Evolutionary conservation across 2,797 vertebrate genomes (phyloP).

Genomic region (Allobates femoralis): DNA sequence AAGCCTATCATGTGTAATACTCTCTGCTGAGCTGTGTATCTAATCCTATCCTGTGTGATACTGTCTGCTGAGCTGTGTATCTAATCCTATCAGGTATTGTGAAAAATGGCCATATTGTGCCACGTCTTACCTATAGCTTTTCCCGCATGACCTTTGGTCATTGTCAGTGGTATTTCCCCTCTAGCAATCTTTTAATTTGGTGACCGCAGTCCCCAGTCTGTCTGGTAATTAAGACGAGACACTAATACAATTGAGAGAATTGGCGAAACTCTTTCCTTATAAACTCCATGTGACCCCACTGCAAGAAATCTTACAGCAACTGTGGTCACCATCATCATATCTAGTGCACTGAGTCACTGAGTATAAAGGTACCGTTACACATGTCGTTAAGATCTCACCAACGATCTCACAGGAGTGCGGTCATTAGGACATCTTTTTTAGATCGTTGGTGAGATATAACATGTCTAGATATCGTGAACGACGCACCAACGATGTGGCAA

Average conservation of each 20-base stretch:
- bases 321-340: background rate
- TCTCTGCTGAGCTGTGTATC: background rate
- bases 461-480: no score
- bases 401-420: no score
- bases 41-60: background rate
- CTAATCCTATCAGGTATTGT: no score
- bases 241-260: background rate
- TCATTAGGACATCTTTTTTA: no score
- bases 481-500: no score
- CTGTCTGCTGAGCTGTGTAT: background rate
- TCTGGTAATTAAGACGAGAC: background rate
- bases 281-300: slow-evolving; percentile 1
- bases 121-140: no score
- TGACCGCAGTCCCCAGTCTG: background rate
- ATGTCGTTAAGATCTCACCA: no score
- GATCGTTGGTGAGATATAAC: no score
- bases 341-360: background rate
- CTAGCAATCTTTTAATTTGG: background rate
- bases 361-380: no score
- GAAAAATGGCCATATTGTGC: no score
- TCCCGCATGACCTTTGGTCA: no score
- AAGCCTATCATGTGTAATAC: background rate
- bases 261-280: background rate
- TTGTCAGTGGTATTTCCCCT: background rate
- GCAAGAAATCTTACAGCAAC: background rate